Evolutionary conservation across 1,140 invertebrate species (phyloP), one percentile per base, ranked within the genome.

Genomic region (Drosophila auraria): DNA sequence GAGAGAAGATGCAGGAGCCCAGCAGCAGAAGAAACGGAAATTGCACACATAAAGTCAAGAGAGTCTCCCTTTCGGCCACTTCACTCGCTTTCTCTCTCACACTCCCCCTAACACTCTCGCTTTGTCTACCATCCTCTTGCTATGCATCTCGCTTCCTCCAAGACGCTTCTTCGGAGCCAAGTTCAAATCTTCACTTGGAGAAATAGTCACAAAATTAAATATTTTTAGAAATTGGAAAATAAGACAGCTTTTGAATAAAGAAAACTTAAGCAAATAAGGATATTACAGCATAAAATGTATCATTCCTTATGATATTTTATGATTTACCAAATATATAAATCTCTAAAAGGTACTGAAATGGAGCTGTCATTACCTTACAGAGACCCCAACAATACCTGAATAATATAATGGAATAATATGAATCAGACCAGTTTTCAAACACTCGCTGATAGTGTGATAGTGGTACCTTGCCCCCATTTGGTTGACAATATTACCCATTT

Each of bases 31-130:
- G 62, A 68, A 87, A 80, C 84, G 84, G 84, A 87, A 87, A 87
- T 87, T 75, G 84, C 82, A 70, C 77, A 87, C 83, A 87, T 81
- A 87, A 83, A 78, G 60, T 45, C 69, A 78, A 66, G 66, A 54
- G 63, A 71, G 64, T 36, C 53, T 56, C 54, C 53, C 40, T 71
- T 66, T 69, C 68, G 20, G 9, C 69, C 65, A 23, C 64, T 14
- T 30, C 30, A 42, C 23, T 30, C 33, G 33, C 72, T 44, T 20
- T 63, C 51, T 72, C 38, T 15, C 72, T 30, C 20, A 17, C 69
- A 33, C 47, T 9, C 14, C 4, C 17, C 5, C 17, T 20, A 14
- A 15, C 4, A 9, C 12, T 9, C 2, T 0, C 53, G 20, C 17
- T 1, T 0, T 15, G 4, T 56, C 54, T 25, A 36, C 15, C 38